Evolutionary conservation across 2,797 vertebrate genomes (phyloP).

Genomic region (Hephaestus fuliginosus): DNA sequence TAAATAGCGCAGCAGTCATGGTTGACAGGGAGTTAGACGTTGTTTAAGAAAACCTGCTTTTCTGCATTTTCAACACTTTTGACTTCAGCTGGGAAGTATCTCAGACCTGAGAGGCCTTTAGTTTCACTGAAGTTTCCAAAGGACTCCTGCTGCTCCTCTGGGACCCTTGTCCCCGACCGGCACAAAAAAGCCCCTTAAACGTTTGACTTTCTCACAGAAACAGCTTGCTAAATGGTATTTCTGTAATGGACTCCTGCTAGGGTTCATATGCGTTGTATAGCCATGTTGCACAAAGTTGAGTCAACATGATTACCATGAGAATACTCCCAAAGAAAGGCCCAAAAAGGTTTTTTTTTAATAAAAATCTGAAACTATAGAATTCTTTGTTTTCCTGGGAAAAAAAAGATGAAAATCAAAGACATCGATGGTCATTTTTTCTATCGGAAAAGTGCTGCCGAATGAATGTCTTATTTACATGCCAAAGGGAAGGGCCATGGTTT

Average conservation of each 20-base stretch:
- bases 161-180: slow-evolving; percentile 79
- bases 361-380: slow-evolving; percentile 92
- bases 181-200: slow-evolving; percentile 86
- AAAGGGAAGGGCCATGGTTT: slow-evolving; percentile 87
- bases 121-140: slow-evolving; percentile 80
- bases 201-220: slow-evolving; percentile 91
- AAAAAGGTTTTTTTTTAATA: slow-evolving; percentile 86
- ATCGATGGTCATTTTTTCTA: slow-evolving; percentile 92
- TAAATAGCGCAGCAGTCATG: slow-evolving; percentile 75
- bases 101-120: slow-evolving; percentile 82
- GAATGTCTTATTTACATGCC: slow-evolving; percentile 98
- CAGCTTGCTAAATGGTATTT: slow-evolving; percentile 90
- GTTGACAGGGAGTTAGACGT: slow-evolving; percentile 76
- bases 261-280: slow-evolving; percentile 90
- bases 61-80: slow-evolving; percentile 83
- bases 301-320: slow-evolving; percentile 92
- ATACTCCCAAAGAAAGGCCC: slow-evolving; percentile 82
- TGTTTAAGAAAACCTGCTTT: slow-evolving; percentile 78
- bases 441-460: slow-evolving; percentile 89
- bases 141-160: slow-evolving; percentile 82
- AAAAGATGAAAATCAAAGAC: slow-evolving; percentile 93
- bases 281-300: slow-evolving; percentile 88
- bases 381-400: slow-evolving; percentile 88
- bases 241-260: slow-evolving; percentile 91
- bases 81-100: slow-evolving; percentile 85